These are phyloP conservation scores for Trididemnum miniatum DNA, from an alignment of 23 tunicate species.

Conservation along the genomic window DNA sequence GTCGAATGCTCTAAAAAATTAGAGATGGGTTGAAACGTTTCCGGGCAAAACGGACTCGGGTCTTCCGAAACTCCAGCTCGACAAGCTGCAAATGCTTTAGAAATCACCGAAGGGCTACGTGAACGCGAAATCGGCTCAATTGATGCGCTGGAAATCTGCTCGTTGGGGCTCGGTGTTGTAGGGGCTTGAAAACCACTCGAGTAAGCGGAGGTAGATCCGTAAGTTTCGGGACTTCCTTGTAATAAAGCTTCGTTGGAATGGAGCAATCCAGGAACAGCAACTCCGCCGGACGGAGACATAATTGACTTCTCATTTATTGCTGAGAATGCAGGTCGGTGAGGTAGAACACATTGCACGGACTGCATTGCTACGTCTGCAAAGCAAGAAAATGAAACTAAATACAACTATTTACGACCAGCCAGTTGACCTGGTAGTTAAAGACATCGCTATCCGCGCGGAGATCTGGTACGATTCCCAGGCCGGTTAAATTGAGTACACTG, in stretches of 20 bases:
- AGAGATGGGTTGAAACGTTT: constrained; percentile 4
- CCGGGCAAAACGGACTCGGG: background rate
- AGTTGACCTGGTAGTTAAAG: too few species aligned
- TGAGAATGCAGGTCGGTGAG: constrained; percentile 8
- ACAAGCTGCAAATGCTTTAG: background rate
- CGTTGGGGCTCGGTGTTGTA: background rate
- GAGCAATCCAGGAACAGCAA: constrained; percentile 1
- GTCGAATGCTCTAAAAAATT: background rate
- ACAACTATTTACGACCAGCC: too few species aligned
- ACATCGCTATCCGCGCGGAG: too few species aligned
- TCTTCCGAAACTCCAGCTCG: background rate
- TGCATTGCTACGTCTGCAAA: constrained; percentile 30
- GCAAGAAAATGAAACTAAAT: too few species aligned
- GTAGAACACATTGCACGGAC: constrained; percentile 36
- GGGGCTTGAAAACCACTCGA: background rate
- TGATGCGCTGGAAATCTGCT: background rate
- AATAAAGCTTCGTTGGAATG: background rate
- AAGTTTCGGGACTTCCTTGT: background rate
- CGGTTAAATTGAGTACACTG: too few species aligned
- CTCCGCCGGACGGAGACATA: background rate
- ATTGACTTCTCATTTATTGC: background rate
- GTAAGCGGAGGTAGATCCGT: background rate
- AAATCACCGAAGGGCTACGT: background rate
- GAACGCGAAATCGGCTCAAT: background rate
- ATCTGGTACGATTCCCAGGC: too few species aligned